Percentiles rank a stretch among this genome's conserved stretches.
Conservation (phyloP, 1,140 invertebrate species). For the Papilio aristodemus region DNA sequence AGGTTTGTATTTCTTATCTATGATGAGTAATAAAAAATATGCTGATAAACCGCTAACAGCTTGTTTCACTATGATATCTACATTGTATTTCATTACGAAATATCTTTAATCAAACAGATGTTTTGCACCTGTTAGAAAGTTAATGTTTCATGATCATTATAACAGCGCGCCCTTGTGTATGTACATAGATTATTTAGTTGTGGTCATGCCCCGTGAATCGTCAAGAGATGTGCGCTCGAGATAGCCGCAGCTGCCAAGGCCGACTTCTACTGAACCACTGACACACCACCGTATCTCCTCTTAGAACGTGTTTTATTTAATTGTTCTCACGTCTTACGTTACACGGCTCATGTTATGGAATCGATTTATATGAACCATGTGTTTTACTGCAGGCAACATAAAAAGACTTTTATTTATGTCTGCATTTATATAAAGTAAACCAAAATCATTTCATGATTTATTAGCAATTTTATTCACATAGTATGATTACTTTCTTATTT, state of each 20-base stretch:
- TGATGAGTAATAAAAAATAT: no score
- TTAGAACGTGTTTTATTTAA: slow-evolving; percentile 30
- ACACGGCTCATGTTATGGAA: slow-evolving; percentile 24
- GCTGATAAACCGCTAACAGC: no score
- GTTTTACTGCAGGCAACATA: neutral
- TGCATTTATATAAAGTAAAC: neutral
- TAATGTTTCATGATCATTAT: no score
- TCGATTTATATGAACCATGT: slow-evolving; percentile 18
- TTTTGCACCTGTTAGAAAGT: no score
- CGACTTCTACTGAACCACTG: slow-evolving; percentile 30
- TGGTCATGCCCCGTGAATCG: slow-evolving; percentile 24
- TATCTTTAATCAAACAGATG: no score
- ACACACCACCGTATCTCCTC: slow-evolving; percentile 23
- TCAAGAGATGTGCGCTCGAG: neutral
- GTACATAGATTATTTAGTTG: slow-evolving; percentile 5
- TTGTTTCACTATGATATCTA: no score
- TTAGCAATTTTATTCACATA: no score
- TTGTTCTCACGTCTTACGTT: slow-evolving; percentile 31
- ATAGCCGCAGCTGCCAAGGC: slow-evolving; percentile 21
- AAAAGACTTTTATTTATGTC: neutral
- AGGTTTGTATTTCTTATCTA: no score
- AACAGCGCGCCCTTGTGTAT: no score
- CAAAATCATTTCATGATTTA: no score
- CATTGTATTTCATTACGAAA: no score
- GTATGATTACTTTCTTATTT: no score